Evolutionary conservation across 2,797 vertebrate species (phyloP).

Genomic region (Aldrovandia affinis): DNA sequence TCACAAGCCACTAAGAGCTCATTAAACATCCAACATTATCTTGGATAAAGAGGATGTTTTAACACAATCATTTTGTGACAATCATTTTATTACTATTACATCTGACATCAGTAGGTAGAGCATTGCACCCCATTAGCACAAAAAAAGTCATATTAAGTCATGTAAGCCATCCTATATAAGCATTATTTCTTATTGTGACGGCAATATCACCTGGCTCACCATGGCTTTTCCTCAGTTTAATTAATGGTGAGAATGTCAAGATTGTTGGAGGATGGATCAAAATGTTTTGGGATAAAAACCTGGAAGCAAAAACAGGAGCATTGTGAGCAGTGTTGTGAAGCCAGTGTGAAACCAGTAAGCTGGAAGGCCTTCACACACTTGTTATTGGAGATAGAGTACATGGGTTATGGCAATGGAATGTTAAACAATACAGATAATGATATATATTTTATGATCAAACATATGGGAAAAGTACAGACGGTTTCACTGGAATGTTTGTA

Average conservation of each 20-base stretch:
- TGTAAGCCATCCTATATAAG: not conserved
- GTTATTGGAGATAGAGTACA: not conserved
- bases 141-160: not conserved
- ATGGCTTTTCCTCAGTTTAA: constrained; percentile 20
- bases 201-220: constrained; percentile 25
- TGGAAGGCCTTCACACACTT: not conserved
- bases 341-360: not conserved
- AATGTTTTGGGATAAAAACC: not conserved
- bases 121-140: not conserved
- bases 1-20: not conserved
- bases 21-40: not conserved
- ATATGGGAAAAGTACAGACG: too few species aligned
- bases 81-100: not conserved
- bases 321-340: not conserved
- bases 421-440: too few species aligned
- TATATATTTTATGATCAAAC: too few species aligned
- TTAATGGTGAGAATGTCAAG: constrained; percentile 13
- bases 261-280: not conserved
- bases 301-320: constrained; percentile 6
- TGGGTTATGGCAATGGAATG: too few species aligned
- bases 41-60: not conserved
- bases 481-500: too few species aligned
- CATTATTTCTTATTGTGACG: not conserved
- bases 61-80: not conserved
- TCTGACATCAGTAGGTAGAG: not conserved